Conservation (phyloP, 2,797 vertebrate species). For the Pipistrellus nathusii region DNA sequence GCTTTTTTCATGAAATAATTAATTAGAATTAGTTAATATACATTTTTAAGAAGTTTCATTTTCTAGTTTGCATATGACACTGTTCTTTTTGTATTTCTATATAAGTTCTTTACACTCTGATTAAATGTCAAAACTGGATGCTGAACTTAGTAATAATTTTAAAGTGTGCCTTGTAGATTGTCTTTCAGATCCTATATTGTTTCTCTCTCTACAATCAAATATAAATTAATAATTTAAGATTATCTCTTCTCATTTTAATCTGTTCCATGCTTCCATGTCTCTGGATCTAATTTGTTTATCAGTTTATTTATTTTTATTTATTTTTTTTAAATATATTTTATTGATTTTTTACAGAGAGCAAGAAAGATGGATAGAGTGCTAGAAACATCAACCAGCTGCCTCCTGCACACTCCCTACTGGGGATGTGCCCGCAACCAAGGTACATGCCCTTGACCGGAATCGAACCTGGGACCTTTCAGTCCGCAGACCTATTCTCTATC, state of each 20-base stretch:
- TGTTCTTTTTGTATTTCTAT: background rate
- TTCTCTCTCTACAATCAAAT: background rate
- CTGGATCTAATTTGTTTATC: background rate
- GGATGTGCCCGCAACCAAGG: too few species aligned
- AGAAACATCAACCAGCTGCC: too few species aligned
- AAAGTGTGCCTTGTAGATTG: background rate
- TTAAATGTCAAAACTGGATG: background rate
- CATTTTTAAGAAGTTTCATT: background rate
- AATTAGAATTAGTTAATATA: slow-evolving; percentile 4
- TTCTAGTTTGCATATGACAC: background rate
- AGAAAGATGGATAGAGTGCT: too few species aligned
- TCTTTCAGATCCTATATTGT: background rate
- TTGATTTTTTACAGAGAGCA: too few species aligned
- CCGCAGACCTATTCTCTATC: too few species aligned
- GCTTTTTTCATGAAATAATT: background rate
- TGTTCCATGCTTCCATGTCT: too few species aligned
- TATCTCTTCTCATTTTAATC: too few species aligned
- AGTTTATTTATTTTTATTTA: too few species aligned
- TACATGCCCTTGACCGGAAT: too few species aligned
- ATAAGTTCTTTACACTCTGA: background rate
- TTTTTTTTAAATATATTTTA: too few species aligned
- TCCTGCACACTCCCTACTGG: too few species aligned
- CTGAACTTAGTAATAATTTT: background rate
- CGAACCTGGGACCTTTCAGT: too few species aligned
- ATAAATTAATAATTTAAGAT: background rate